These are phyloP conservation scores for Grus americana DNA, from an alignment of 2,113 vertebrate species.

Conservation along the genomic window DNA sequence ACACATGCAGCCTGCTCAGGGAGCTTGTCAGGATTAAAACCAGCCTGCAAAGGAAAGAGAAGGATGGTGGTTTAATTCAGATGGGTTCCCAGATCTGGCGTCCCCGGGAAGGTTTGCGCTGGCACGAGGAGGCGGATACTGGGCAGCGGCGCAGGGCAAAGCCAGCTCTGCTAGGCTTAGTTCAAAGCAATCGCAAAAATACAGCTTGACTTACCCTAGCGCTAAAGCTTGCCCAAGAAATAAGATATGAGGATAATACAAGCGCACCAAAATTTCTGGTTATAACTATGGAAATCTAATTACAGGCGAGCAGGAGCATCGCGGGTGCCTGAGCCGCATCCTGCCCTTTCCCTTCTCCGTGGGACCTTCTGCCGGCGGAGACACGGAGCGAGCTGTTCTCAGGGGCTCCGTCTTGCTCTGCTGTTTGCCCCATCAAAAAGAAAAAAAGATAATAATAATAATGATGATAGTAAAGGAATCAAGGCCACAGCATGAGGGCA, in stretches of 20 bases:
- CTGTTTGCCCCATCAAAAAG: not conserved
- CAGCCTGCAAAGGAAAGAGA: not conserved
- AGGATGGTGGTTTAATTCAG: not conserved
- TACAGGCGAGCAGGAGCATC: not conserved
- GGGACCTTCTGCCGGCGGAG: not conserved
- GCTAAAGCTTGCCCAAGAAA: not conserved
- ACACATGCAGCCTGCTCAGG: not conserved
- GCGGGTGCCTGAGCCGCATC: accelerated
- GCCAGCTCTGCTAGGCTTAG: not conserved
- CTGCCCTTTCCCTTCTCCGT: not conserved
- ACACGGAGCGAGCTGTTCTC: accelerated
- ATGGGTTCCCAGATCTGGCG: accelerated
- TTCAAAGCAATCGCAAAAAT: not conserved
- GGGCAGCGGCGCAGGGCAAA: not conserved
- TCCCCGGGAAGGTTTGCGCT: not conserved
- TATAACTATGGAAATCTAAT: not conserved
- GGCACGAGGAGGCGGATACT: not conserved
- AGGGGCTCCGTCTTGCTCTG: not conserved
- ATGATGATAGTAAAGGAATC: not conserved
- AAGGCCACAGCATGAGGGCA: not conserved
- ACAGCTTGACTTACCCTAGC: not conserved
- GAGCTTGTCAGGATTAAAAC: not conserved
- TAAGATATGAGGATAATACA: not conserved
- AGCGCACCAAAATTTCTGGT: not conserved
- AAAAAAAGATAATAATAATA: not conserved